phyloP scores from a whole-genome alignment of 2,113 vertebrate species.

The Potamarius usumacintae region DNA sequence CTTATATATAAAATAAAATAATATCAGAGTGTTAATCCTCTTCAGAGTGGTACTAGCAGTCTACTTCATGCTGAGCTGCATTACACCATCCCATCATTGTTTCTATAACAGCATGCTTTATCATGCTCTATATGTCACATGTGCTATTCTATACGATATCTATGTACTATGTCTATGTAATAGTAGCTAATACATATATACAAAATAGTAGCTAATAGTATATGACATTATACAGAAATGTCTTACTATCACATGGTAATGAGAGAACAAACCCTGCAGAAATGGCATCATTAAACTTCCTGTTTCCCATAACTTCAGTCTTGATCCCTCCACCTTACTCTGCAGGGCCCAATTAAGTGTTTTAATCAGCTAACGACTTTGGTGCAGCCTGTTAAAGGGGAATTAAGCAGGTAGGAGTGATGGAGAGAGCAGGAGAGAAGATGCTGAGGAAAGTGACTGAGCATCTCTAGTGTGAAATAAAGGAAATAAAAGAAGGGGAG shows the following conservation, averaged over 20 bases:
- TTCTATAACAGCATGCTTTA: not conserved
- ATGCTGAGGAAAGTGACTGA: slow-evolving; percentile 72
- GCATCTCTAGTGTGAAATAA: slow-evolving; percentile 77
- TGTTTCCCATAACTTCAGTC: slow-evolving; percentile 51
- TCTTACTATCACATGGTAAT: not conserved
- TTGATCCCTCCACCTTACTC: slow-evolving; percentile 59
- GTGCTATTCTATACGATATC: not conserved
- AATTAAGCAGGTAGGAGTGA: slow-evolving; percentile 72
- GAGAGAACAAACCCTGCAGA: slow-evolving; percentile 18
- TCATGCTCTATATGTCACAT: not conserved
- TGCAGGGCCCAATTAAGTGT: slow-evolving; percentile 76
- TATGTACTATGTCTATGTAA: not conserved
- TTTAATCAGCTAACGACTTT: slow-evolving; percentile 79
- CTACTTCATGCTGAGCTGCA: not conserved
- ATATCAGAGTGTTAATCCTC: too few relatives aligned
- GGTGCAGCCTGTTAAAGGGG: slow-evolving; percentile 74
- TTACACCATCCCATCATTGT: not conserved
- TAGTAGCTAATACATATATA: not conserved
- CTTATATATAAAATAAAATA: too few relatives aligned
- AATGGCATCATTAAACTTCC: slow-evolving; percentile 22
- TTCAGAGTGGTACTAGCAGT: not conserved
- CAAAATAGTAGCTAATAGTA: not conserved
- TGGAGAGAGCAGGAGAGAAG: slow-evolving; percentile 63
- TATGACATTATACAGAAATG: not conserved
- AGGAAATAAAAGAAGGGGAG: slow-evolving; percentile 62